Conservation (phyloP, 2,113 vertebrate species). For the Macquaria australasica region DNA sequence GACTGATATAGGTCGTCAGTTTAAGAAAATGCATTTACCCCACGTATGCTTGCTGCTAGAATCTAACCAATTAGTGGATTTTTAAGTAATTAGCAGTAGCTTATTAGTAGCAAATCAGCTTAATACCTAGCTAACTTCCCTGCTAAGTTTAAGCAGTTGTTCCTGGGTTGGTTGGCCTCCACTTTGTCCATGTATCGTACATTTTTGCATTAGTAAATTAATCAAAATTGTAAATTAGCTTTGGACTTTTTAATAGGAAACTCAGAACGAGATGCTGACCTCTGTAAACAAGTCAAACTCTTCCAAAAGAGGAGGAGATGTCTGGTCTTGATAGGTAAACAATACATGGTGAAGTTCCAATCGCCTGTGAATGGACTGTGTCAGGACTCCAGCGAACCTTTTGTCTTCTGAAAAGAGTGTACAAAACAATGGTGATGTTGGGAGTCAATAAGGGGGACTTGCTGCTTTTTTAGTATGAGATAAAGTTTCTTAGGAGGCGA, state of each 20-base stretch:
- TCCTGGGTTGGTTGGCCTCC: not conserved
- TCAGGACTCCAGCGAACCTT: slow-evolving; percentile 47
- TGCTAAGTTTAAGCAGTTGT: not conserved
- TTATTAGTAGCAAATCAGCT: not conserved
- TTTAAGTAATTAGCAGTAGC: not conserved
- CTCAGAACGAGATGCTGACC: too few species aligned
- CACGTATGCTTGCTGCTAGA: not conserved
- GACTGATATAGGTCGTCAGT: not conserved
- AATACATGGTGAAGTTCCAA: slow-evolving; percentile 50
- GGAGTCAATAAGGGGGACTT: not conserved
- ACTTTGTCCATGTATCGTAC: not conserved
- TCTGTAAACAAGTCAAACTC: not conserved
- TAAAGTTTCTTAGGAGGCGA: slow-evolving; percentile 7
- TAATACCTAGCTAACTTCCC: not conserved
- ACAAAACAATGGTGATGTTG: slow-evolving; percentile 43
- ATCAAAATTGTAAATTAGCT: slow-evolving; percentile 16
- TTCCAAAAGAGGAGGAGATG: slow-evolving; percentile 4
- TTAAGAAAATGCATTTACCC: not conserved
- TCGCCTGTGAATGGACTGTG: slow-evolving; percentile 39
- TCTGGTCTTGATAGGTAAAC: slow-evolving; percentile 50
- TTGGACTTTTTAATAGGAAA: too few species aligned
- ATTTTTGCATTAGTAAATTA: not conserved
- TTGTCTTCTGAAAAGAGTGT: slow-evolving; percentile 42
- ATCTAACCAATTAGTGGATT: not conserved
- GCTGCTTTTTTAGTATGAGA: slow-evolving; percentile 16